A percentile compares a stretch with the other conserved stretches of the same genome.
phyloP scores from a whole-genome alignment of 2,113 vertebrate genomes.

The Chitala chitala region DNA sequence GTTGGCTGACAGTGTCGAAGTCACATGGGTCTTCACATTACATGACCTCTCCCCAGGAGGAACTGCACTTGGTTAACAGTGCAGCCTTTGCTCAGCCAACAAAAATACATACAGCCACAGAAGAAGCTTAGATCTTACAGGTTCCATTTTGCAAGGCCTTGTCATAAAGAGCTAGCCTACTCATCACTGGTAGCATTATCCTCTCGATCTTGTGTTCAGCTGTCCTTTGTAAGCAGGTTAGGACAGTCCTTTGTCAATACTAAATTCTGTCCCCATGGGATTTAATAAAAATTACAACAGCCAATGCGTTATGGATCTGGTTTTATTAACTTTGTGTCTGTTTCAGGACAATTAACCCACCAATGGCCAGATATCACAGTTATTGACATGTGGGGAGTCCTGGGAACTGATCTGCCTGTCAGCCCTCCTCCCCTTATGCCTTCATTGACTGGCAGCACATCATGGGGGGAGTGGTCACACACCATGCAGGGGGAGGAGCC shows the following conservation, averaged over 20 bases:
- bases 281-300: slow-evolving; percentile 57
- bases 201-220: slow-evolving; percentile 41
- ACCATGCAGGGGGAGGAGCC: not conserved
- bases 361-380: slow-evolving; percentile 20
- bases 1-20: too few relatives aligned
- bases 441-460: not conserved
- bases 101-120: too few relatives aligned
- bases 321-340: slow-evolving; percentile 56
- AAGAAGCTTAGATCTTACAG: too few relatives aligned
- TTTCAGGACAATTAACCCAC: slow-evolving; percentile 53
- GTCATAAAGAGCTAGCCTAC: too few relatives aligned
- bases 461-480: not conserved
- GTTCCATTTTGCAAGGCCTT: too few relatives aligned
- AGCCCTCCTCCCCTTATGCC: not conserved
- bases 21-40: too few relatives aligned
- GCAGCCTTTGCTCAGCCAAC: too few relatives aligned
- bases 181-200: too few relatives aligned
- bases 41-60: too few relatives aligned
- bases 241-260: slow-evolving; percentile 49
- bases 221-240: slow-evolving; percentile 61
- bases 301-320: slow-evolving; percentile 49
- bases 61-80: too few relatives aligned
- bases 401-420: not conserved
- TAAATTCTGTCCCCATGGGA: slow-evolving; percentile 49
- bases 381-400: slow-evolving; percentile 29